Percentiles rank a stretch among this genome's conserved stretches.
phyloP scores from a whole-genome alignment of 35 echinoderm and acorn worm species.

The Apostichopus californicus region DNA sequence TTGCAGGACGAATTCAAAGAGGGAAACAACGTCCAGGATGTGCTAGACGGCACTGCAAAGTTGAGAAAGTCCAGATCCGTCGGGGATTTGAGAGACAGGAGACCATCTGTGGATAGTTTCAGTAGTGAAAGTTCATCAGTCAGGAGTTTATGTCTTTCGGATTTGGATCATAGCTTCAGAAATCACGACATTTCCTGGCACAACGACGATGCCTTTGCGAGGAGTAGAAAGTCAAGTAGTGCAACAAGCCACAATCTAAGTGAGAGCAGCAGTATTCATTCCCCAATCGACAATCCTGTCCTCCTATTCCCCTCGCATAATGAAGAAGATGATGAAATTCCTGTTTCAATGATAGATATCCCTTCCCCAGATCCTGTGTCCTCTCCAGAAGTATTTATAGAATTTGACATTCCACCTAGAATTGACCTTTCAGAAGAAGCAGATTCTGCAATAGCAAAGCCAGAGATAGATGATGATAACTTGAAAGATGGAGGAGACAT shows the following conservation, averaged over 20 bases:
- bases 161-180: constrained; percentile 2
- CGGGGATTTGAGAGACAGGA: neutral
- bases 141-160: constrained; percentile 5
- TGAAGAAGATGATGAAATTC: constrained; percentile 61
- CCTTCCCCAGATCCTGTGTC: constrained; percentile 68
- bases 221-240: neutral
- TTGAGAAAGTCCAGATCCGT: constrained; percentile 3
- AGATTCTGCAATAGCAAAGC: neutral
- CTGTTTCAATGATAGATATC: constrained; percentile 91
- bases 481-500: neutral
- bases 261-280: neutral
- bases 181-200: neutral
- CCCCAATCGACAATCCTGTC: neutral
- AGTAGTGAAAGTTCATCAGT: constrained; percentile 5
- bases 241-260: neutral
- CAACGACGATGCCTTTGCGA: neutral
- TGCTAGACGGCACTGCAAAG: constrained; percentile 38
- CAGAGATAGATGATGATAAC: neutral
- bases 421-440: neutral
- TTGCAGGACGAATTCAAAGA: constrained; percentile 45
- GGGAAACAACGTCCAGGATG: neutral
- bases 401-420: neutral
- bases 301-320: neutral
- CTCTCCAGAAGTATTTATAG: constrained; percentile 7
- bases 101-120: neutral